Evolutionary conservation across 2,113 vertebrate genomes (phyloP).

Genomic region (Albula goreensis): DNA sequence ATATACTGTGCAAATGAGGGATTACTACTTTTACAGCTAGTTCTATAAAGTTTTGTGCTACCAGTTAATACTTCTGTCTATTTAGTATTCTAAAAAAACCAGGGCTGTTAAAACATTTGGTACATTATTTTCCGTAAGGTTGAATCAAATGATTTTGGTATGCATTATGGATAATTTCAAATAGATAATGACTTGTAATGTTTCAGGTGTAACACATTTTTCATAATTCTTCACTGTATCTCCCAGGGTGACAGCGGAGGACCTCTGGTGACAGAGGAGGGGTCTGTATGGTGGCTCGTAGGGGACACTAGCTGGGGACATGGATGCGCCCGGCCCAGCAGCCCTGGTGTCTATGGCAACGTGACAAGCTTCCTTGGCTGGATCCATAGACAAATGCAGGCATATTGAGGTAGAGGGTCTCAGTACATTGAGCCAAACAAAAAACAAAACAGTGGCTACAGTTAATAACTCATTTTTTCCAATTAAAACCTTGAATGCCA

Average conservation of each 20-base stretch:
- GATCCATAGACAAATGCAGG: slow-evolving; percentile 84
- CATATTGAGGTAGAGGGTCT: slow-evolving; percentile 42
- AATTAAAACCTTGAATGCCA: neutral
- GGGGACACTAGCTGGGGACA: slow-evolving; percentile 80
- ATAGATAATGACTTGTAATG: too few relatives aligned
- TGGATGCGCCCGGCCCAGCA: slow-evolving; percentile 65
- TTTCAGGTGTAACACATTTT: too few relatives aligned
- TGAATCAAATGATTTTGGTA: too few relatives aligned
- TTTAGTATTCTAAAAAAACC: too few relatives aligned
- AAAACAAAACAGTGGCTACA: neutral
- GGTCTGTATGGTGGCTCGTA: slow-evolving; percentile 78
- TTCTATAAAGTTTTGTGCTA: too few relatives aligned
- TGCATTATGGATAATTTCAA: too few relatives aligned
- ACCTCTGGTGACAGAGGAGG: slow-evolving; percentile 72
- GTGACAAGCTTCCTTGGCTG: slow-evolving; percentile 77
- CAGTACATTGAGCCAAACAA: neutral
- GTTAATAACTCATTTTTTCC: neutral
- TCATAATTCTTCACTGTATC: neutral
- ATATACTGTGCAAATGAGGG: too few relatives aligned
- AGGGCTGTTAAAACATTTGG: too few relatives aligned
- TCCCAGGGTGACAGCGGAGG: slow-evolving; percentile 78
- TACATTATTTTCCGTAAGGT: too few relatives aligned
- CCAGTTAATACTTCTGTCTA: too few relatives aligned
- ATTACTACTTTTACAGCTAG: too few relatives aligned
- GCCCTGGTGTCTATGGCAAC: slow-evolving; percentile 80